These are phyloP conservation scores for Plutella xylostella DNA, from an alignment of 2,888 invertebrate genomes.

Conservation along the genomic window DNA sequence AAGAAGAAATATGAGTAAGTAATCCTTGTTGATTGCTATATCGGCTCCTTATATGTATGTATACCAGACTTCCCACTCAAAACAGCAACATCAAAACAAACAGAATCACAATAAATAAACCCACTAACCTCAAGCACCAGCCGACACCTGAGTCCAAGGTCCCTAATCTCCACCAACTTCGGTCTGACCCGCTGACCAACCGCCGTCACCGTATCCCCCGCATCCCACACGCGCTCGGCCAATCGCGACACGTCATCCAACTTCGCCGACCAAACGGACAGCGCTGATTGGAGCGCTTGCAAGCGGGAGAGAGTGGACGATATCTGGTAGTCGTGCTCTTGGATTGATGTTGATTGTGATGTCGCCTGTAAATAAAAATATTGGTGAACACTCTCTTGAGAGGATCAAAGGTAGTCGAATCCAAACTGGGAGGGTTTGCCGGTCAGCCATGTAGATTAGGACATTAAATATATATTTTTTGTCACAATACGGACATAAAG, in stretches of 20 bases:
- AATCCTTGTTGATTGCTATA: no score
- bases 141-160: slow-evolving; percentile 40
- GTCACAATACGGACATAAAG: no score
- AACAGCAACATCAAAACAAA: not conserved
- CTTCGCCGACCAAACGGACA: slow-evolving; percentile 43
- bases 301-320: slow-evolving; percentile 37
- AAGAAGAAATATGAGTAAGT: no score
- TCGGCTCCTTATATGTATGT: no score
- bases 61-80: no score
- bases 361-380: slow-evolving; percentile 37
- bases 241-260: slow-evolving; percentile 55
- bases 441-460: no score
- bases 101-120: not conserved
- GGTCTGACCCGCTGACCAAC: slow-evolving; percentile 57
- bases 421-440: no score
- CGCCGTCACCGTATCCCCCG: slow-evolving; percentile 58
- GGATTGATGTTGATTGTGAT: slow-evolving; percentile 51
- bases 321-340: slow-evolving; percentile 48
- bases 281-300: slow-evolving; percentile 26
- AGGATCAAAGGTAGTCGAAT: no score
- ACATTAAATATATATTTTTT: no score
- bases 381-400: no score
- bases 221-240: slow-evolving; percentile 53
- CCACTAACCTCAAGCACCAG: slow-evolving; percentile 40
- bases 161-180: slow-evolving; percentile 30